phyloP scores from a whole-genome alignment of 2,797 vertebrate genomes.

The Microchirus variegatus region DNA sequence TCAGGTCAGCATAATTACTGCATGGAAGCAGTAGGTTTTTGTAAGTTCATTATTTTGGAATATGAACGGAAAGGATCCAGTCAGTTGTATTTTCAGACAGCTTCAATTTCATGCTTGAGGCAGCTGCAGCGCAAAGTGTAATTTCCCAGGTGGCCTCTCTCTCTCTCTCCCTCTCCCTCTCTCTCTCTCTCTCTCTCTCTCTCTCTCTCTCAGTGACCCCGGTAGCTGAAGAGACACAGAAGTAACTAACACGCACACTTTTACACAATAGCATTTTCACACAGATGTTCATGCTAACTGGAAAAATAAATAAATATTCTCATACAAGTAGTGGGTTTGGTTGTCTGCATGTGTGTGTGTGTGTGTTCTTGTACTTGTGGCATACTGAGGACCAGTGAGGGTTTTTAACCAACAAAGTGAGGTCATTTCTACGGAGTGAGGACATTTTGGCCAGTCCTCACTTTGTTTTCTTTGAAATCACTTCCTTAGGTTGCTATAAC shows the following conservation, averaged over 20 bases:
- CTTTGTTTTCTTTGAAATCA: too few relatives aligned
- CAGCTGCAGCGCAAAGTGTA: conserved; percentile 61
- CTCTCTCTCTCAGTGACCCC: conserved; percentile 13
- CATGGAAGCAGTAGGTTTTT: conserved; percentile 53
- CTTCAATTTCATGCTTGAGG: conserved; percentile 87
- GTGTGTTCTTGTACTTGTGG: neutral
- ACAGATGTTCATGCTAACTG: conserved; percentile 2
- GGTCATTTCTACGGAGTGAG: too few relatives aligned
- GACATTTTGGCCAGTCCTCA: too few relatives aligned
- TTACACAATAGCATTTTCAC: conserved; percentile 1
- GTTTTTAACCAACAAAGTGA: too few relatives aligned
- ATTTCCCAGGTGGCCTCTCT: conserved; percentile 81
- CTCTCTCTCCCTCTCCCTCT: conserved; percentile 9
- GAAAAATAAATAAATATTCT: neutral
- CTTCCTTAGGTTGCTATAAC: too few relatives aligned
- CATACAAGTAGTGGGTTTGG: neutral
- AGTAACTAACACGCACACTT: conserved; percentile 6
- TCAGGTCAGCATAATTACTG: conserved; percentile 57
- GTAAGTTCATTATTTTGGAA: conserved; percentile 81
- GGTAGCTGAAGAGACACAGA: conserved; percentile 17
- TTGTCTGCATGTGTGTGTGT: neutral
- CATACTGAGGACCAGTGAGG: too few relatives aligned
- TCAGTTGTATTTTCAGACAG: conserved; percentile 73
- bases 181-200: conserved; percentile 14
- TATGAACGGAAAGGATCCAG: conserved; percentile 72